Evolutionary conservation across 2,888 invertebrate genomes (phyloP).

Genomic region (Amphipyra tragopoginis): DNA sequence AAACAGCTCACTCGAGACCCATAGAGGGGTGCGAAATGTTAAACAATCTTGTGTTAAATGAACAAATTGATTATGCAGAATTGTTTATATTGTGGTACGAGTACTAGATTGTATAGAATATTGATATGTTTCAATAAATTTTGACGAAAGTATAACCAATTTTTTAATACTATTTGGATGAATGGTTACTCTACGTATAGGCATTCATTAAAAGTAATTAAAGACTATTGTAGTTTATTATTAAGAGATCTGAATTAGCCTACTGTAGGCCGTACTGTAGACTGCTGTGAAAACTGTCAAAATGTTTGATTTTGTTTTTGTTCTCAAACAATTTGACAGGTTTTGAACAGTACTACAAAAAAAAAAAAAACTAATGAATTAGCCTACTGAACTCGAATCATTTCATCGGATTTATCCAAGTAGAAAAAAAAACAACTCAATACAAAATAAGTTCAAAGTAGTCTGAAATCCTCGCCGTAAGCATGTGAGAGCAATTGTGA

Average conservation of each 20-base stretch:
- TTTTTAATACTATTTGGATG: slow-evolving; percentile 12
- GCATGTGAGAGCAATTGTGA: slow-evolving; percentile 34
- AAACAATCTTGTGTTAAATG: slow-evolving; percentile 83
- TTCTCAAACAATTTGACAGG: too few species aligned
- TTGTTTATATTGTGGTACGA: slow-evolving; percentile 55
- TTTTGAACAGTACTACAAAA: too few species aligned
- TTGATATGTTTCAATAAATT: slow-evolving; percentile 2
- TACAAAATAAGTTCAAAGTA: slow-evolving; percentile 35
- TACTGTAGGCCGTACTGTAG: too few species aligned
- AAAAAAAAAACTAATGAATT: slow-evolving; percentile 1
- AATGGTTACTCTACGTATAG: slow-evolving; percentile 26
- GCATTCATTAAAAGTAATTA: too few species aligned
- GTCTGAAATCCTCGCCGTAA: slow-evolving; percentile 15
- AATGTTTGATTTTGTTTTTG: too few species aligned
- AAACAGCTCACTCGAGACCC: slow-evolving; percentile 84
- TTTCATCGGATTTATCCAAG: slow-evolving; percentile 1
- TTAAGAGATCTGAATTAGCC: too few species aligned
- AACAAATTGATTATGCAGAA: slow-evolving; percentile 81
- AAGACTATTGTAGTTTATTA: too few species aligned
- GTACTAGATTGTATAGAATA: slow-evolving; percentile 3
- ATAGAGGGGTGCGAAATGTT: slow-evolving; percentile 78
- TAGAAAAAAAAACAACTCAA: slow-evolving; percentile 22
- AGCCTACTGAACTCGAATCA: neutral
- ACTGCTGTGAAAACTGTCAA: too few species aligned
- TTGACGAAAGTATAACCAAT: too few species aligned